Evolutionary conservation across 2,113 vertebrate genomes (phyloP).

Genomic region (Agelaius tricolor): DNA sequence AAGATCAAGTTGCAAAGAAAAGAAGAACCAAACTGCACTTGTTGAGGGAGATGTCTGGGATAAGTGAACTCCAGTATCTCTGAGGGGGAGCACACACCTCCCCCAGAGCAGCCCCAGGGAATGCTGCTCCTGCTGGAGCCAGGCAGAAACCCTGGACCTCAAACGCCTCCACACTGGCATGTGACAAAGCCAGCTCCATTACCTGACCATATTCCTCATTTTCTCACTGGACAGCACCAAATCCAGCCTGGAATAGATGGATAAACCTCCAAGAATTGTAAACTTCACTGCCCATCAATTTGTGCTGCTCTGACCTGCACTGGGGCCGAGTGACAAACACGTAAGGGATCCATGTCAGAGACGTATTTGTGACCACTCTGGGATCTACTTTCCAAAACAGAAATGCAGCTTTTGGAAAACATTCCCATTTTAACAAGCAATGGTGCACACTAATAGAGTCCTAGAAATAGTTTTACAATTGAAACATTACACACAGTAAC

Average conservation of each 20-base stretch:
- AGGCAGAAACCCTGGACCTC: fast-evolving
- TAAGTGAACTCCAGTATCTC: background rate
- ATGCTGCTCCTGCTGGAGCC: fast-evolving
- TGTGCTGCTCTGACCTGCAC: background rate
- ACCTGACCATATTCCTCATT: background rate
- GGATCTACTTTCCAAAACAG: background rate
- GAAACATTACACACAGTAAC: constrained; percentile 28
- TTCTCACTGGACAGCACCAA: background rate
- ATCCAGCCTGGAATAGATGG: background rate
- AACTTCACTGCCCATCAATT: background rate
- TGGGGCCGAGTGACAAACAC: background rate
- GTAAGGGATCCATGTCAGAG: background rate
- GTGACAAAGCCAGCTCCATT: background rate
- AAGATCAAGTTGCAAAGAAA: background rate
- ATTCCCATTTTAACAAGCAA: background rate
- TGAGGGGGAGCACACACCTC: background rate
- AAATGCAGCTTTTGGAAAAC: background rate
- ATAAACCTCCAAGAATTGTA: background rate
- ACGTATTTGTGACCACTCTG: background rate
- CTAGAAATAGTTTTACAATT: constrained; percentile 19
- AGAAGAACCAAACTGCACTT: background rate
- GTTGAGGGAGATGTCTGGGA: background rate
- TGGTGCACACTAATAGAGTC: background rate
- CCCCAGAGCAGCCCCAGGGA: background rate
- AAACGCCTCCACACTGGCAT: fast-evolving